These are phyloP conservation scores for Leptinotarsa peninsularis DNA, from an alignment of 2,888 invertebrate genomes.

Conservation along the genomic window DNA sequence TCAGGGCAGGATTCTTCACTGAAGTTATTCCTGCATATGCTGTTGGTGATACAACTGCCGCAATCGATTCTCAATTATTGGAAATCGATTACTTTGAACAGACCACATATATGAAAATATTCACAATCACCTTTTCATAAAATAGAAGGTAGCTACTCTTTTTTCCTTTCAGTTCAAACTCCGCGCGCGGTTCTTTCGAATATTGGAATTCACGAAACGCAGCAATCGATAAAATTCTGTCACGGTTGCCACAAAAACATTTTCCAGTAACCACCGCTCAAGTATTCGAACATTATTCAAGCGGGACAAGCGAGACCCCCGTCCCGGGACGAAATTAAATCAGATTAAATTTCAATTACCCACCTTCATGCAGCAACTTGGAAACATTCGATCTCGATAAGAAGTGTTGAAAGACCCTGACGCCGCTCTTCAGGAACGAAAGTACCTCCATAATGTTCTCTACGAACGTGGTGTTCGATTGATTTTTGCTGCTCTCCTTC, in stretches of 20 bases:
- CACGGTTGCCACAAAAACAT: neutral
- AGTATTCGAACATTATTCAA: conserved; percentile 17
- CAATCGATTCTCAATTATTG: no score
- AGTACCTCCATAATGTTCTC: conserved; percentile 69
- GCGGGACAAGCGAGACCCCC: conserved; percentile 19
- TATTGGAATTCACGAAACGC: no score
- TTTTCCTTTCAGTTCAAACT: no score
- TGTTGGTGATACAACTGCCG: no score
- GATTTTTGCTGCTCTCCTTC: conserved; percentile 55
- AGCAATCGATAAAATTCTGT: no score
- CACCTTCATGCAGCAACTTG: conserved; percentile 69
- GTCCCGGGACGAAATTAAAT: conserved; percentile 32
- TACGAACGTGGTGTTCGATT: conserved; percentile 63
- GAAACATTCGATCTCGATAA: conserved; percentile 73
- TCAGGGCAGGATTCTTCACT: no score
- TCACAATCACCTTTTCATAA: no score
- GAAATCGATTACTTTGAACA: no score
- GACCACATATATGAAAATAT: no score
- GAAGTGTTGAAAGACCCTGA: conserved; percentile 75
- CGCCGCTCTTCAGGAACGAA: conserved; percentile 73
- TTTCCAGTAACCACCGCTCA: neutral
- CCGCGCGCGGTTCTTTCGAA: no score
- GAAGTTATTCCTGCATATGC: no score
- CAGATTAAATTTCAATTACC: conserved; percentile 48
- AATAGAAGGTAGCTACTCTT: no score